Evolutionary conservation across 2,797 vertebrate species (phyloP), one percentile per base, ranked within the genome.

Genomic region (Hipposideros larvatus): DNA sequence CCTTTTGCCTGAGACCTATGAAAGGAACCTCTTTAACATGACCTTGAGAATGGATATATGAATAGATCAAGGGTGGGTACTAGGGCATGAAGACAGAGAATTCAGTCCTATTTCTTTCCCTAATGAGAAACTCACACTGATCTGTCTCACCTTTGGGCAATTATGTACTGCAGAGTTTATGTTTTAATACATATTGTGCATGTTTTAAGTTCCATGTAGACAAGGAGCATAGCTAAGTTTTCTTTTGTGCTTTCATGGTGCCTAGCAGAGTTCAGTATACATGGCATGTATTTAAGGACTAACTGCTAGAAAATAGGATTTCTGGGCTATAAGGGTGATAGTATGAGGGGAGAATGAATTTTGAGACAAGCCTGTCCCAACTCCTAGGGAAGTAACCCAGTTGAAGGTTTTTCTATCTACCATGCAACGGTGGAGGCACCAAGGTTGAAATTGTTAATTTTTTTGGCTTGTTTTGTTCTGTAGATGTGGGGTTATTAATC

Each of bases 161-260:
- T 22, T 87, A 22, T 90, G 34, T 78, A 34, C 71, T 90, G 51
- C 43, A 57, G 46, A 75, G 16, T 46, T 91, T 22, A 83, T 78
- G 19, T 83, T 93, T 73, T 61, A 93, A 51, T 77, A 90, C 19
- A 70, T 68, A 87, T 46, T 65, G 86, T 73, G 66, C 15, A 66
- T 46, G 28, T 61, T 66, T 92, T 75, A 79, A 74, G 14, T 53
- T 61, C n/a, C 28, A 57, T 65, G 19, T 16, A 14, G 4, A 74
- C 28, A 94, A 88, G 57, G 31, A 73, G 2, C n/a, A 85, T 92
- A 70, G 31, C 41, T 90, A 19, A 53, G 48, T 3, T 65, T 91
- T 87, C 18, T 82, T 94, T 63, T 37, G 26, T 87, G 46, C 21
- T 78, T 78, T 94, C 26, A 51, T n/a, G 46, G 26, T 68, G 24